Evolutionary conservation across 2,797 vertebrate genomes (phyloP), one percentile per base, ranked within the genome.

Genomic region (Cryptoprocta ferox): DNA sequence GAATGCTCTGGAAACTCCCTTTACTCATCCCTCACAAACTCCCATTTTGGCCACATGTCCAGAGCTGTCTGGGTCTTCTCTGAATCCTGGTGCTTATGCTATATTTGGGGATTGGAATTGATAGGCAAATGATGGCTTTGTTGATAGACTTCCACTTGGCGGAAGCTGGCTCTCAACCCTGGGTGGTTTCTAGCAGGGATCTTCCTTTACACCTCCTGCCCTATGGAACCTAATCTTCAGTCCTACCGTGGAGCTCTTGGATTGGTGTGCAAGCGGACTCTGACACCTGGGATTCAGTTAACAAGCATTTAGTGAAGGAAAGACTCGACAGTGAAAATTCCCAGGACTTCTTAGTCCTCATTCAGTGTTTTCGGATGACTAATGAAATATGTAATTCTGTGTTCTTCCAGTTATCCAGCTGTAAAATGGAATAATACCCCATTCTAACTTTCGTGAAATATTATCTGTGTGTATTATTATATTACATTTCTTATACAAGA

Each of bases 131-230:
- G 6, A 53, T 53, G 50, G 42, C 13, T n/a, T 65, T 63, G 61
- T 66, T 1, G 3, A 4, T 14, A 1, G 37, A 50, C 24, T 28
- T 42, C 0, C 2, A 21, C 53, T 42, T 32, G 32, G 35, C 15
- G 28, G 42, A 37, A 12, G 2, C 61, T 14, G 39, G 45, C 30
- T 39, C 6, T 90, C 37, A 48, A 8, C 8, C 4, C 4, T 13
- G 18, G 10, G 37, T 12, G 28, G 39, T 35, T 86, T 48, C 21
- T 39, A 30, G 45, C 35, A 30, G 15, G 53, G 39, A 16, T 53
- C 24, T 61, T n/a, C 11, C 65, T 79, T 8, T 56, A 26, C 11
- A 9, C n/a, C 1, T 35, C 24, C 19, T 26, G 3, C 15, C 16
- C n/a, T 45, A 0, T 8, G 19, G 59, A 82, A 48, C 16, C 61